These are phyloP conservation scores for Geotrupes spiniger DNA, from an alignment of 2,888 invertebrate species.

Conservation along the genomic window DNA sequence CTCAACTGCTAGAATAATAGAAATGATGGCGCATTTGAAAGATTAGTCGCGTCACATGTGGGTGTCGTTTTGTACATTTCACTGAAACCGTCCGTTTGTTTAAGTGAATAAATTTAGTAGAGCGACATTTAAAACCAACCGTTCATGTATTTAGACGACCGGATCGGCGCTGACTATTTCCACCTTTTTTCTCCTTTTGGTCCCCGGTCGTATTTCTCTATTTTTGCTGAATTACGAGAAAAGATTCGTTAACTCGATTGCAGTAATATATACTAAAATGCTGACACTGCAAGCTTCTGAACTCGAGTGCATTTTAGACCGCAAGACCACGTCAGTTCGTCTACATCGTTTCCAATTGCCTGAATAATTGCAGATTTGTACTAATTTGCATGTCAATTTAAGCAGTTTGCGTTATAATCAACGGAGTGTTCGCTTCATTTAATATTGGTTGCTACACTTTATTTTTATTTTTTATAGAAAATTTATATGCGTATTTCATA, in stretches of 20 bases:
- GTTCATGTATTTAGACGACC: neutral
- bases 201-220: neutral
- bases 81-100: too few species aligned
- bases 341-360: constrained; percentile 33
- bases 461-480: too few species aligned
- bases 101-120: too few species aligned
- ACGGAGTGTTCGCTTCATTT: too few species aligned
- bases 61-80: neutral
- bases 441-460: too few species aligned
- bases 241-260: constrained; percentile 8
- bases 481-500: too few species aligned
- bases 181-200: neutral
- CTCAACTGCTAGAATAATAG: neutral
- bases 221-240: constrained; percentile 8
- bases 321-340: constrained; percentile 29
- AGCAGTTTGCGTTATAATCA: constrained; percentile 5
- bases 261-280: constrained; percentile 3
- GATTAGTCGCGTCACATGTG: neutral
- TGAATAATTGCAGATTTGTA: constrained; percentile 33
- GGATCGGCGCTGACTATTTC: neutral
- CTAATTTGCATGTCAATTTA: constrained; percentile 34
- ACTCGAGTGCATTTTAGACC: constrained; percentile 7
- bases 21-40: neutral
- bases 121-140: too few species aligned
- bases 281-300: constrained; percentile 5